Percentiles rank a stretch among this genome's conserved stretches.
phyloP scores from a whole-genome alignment of 1,140 invertebrate species.

The Cotesia chilonis region DNA sequence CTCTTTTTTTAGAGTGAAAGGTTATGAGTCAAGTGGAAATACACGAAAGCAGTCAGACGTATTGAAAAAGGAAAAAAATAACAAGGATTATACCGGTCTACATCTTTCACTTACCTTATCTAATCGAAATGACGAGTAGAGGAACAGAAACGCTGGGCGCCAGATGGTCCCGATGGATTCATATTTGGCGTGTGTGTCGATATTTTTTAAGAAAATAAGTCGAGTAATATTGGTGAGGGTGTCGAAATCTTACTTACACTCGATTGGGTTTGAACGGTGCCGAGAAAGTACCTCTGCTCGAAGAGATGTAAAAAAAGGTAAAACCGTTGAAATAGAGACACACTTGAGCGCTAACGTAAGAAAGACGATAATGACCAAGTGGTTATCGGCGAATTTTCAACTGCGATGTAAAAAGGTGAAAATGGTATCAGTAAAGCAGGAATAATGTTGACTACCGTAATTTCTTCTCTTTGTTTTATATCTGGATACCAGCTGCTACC shows the following conservation, averaged over 20 bases:
- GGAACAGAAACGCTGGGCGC: slow-evolving; percentile 40
- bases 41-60: neutral
- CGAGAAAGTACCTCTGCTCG: neutral
- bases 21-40: slow-evolving; percentile 9
- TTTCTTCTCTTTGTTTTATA: neutral
- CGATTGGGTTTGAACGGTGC: neutral
- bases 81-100: neutral
- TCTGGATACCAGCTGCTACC: neutral
- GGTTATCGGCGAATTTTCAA: slow-evolving; percentile 3
- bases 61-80: neutral
- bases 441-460: neutral
- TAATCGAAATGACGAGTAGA: slow-evolving; percentile 33
- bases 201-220: slow-evolving; percentile 46
- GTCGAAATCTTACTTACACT: slow-evolving; percentile 9
- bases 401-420: neutral
- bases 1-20: neutral
- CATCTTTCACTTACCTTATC: slow-evolving; percentile 9
- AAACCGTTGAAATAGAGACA: neutral
- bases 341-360: slow-evolving; percentile 3
- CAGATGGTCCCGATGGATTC: slow-evolving; percentile 51
- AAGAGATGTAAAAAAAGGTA: neutral
- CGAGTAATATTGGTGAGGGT: slow-evolving; percentile 45
- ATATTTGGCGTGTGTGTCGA: slow-evolving; percentile 58
- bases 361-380: slow-evolving; percentile 14
- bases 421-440: neutral